Conservation (phyloP, 2,797 vertebrate genomes). For the Macropodus opercularis region DNA sequence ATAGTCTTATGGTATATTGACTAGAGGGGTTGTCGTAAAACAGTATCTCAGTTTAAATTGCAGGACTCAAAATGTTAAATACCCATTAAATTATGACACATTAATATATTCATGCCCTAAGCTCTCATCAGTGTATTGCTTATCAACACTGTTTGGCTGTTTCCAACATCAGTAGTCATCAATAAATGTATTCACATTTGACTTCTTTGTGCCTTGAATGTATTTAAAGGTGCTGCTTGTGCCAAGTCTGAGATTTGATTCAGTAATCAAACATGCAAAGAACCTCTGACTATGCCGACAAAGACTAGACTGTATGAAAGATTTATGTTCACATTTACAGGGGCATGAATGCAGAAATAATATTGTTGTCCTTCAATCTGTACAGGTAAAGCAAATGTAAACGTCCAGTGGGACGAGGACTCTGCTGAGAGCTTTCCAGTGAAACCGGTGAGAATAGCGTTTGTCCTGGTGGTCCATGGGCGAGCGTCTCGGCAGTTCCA, state of each 20-base stretch:
- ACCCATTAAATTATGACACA: constrained; percentile 21
- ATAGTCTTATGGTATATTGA: neutral
- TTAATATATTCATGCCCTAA: constrained; percentile 41
- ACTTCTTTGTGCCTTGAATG: constrained; percentile 9
- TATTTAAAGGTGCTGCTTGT: constrained; percentile 15
- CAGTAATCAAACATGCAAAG: constrained; percentile 31
- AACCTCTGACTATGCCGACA: constrained; percentile 13
- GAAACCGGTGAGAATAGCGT: constrained; percentile 92
- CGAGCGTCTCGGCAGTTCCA: constrained; percentile 94
- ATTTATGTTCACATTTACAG: neutral
- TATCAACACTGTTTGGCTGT: constrained; percentile 36
- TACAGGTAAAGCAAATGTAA: constrained; percentile 93
- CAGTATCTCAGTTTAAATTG: neutral
- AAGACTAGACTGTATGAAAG: neutral
- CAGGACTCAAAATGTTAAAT: constrained; percentile 10
- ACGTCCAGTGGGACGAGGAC: constrained; percentile 96
- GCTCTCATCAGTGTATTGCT: constrained; percentile 34
- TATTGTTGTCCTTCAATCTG: constrained; percentile 9
- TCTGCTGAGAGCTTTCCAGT: constrained; percentile 87
- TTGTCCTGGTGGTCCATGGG: constrained; percentile 95
- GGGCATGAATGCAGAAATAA: neutral
- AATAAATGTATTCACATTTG: constrained; percentile 19
- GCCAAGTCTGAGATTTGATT: constrained; percentile 33
- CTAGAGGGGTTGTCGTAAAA: constrained; percentile 11
- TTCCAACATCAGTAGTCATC: constrained; percentile 17